Evolutionary conservation across 2,888 invertebrate species (phyloP).

Genomic region (Callinectes sapidus): DNA sequence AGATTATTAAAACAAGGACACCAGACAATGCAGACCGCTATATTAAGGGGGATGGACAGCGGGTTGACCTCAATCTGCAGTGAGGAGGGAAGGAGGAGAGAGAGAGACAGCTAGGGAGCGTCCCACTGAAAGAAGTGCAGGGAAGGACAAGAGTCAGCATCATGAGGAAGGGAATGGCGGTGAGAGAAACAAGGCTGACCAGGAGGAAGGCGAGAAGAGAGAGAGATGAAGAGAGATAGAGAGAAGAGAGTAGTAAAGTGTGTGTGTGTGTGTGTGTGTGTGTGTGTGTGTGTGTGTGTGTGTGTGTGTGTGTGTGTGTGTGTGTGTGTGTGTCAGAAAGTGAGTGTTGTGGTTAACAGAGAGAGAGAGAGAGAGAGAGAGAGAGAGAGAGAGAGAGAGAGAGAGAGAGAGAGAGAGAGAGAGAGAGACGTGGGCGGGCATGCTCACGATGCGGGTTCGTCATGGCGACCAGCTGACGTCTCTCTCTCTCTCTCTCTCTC

Average conservation of each 20-base stretch:
- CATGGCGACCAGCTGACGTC: constrained; percentile 15
- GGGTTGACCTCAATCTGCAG: background rate
- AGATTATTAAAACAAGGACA: background rate
- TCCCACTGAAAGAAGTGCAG: background rate
- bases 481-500: background rate
- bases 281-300: background rate
- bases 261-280: background rate
- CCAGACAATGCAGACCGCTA: background rate
- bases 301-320: background rate
- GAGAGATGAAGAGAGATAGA: background rate
- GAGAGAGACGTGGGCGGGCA: background rate
- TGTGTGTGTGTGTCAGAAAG: background rate
- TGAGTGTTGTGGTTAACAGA: no score
- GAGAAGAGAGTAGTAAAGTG: no score
- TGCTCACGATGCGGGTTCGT: constrained; percentile 5
- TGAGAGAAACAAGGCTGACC: background rate
- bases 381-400: constrained; percentile 34
- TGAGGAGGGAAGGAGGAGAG: background rate
- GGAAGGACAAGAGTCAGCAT: background rate
- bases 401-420: background rate
- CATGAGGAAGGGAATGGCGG: background rate
- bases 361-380: constrained; percentile 29
- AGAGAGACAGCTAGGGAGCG: background rate
- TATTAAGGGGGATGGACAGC: background rate
- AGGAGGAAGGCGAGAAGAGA: background rate